Evolutionary conservation across 2,797 vertebrate species (phyloP).

Genomic region (Pyrocephalus nanus): DNA sequence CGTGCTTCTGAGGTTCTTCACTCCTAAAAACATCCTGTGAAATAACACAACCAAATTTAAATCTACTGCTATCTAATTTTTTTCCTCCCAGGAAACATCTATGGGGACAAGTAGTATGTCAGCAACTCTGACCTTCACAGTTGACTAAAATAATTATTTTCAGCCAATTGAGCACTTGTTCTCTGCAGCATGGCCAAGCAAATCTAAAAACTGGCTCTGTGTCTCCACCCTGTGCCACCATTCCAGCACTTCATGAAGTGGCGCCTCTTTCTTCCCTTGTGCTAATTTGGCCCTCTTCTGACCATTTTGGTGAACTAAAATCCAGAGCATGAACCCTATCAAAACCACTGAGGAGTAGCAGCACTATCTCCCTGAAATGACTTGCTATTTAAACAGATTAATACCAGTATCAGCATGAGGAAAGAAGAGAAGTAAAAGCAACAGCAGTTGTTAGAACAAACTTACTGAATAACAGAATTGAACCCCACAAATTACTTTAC

Average conservation of each 20-base stretch:
- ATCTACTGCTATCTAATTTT: neutral
- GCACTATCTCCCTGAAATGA: neutral
- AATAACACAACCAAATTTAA: neutral
- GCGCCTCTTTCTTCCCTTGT: neutral
- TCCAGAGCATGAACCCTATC: neutral
- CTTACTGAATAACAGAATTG: neutral
- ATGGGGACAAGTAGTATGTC: neutral
- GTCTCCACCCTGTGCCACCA: fast-evolving
- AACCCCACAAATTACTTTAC: neutral
- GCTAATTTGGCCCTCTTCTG: neutral
- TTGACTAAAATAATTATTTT: neutral
- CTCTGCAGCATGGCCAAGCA: neutral
- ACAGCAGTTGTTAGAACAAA: neutral
- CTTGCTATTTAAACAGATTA: neutral
- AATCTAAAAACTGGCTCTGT: neutral
- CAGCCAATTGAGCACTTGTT: too few species aligned
- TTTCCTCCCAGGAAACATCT: neutral
- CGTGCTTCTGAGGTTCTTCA: neutral
- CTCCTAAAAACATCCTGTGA: neutral
- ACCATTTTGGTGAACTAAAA: neutral
- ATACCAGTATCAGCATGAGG: fast-evolving
- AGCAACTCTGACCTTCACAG: neutral
- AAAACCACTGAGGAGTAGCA: neutral
- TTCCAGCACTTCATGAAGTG: neutral
- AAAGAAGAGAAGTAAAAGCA: neutral